Evolutionary conservation across 2,888 invertebrate genomes (phyloP), one percentile per base, ranked within the genome.

Genomic region (Spisula subtruncata): DNA sequence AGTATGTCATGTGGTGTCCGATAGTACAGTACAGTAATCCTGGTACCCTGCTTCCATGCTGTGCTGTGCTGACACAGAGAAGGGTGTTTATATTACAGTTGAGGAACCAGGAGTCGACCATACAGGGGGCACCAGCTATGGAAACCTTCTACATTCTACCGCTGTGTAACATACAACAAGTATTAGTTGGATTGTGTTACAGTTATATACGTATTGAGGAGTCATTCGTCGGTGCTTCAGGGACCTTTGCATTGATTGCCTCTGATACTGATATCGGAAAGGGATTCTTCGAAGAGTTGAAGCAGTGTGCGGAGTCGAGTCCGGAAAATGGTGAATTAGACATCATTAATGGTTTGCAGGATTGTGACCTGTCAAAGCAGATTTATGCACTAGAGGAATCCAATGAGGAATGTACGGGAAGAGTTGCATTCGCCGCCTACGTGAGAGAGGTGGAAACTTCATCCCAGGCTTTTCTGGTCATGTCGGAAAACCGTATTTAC

Each of bases 121-220:
- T 94, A 71, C 92, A 92, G 10, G 94, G 93, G 14, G 92, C 95
- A n/a, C 96, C 96, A 0, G 94, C 95, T 5, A 88, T 96, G 83
- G 93, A 94, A 54, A 95, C 96, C 20, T 94, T 95, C 75, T 94
- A 95, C 54, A 96, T 96, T 81, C 92, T 96, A 8, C 96, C 96
- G 0, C 89, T 96, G 54, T 92, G 94, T 80, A 96, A 96, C 93
- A 94, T 96, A 25, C 95, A 96, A 85, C 95, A 96, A 87, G 87
- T 96, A 0, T 90, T 96, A n/a, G 89, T 96, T 48, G 96, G 96
- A 12, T 93, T 94, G 10, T 94, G 95, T 83, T 94, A 94, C 56
- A 94, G 95, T 54, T 96, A 94, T 90, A 82, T 96, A 10, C 92
- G 96, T 0, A 89, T 96, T 1, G 96, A 96, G 87, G 96, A 96